Base-by-base conservation (phyloP, 1,140 invertebrate species). In the Babylonia areolata region DNA sequence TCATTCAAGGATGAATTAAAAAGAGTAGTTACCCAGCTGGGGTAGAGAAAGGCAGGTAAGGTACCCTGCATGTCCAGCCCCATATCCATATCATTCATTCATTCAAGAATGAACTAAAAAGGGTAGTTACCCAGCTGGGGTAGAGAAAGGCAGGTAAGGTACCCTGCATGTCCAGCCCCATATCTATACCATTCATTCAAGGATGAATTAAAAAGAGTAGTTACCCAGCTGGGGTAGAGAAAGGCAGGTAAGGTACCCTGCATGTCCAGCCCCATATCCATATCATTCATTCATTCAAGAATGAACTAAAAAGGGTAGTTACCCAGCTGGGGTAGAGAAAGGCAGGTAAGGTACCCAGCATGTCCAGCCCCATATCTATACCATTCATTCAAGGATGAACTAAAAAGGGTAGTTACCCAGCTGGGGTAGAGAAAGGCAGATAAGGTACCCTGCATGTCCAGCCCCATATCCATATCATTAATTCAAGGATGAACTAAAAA, bases 101-200 rank as follows among this genome's bases (percentile, higher is more conserved):
- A n/a, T n/a, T n/a, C n/a, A n/a, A n/a, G n/a, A n/a, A n/a, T n/a
- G n/a, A n/a, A n/a, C n/a, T n/a, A n/a, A n/a, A n/a, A n/a, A n/a
- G n/a, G n/a, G n/a, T 77, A 86, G 86, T 86, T 28, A 89, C 88
- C 46, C 42, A 77, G 17, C 79, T n/a, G 17, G 88, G 88, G 58
- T 86, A 89, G 23, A 89, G n/a, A 54, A 75, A 87, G 35, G 85
- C 35, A 3, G 86, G 81, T 3, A 85, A 82, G 20, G 87, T 40
- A 12, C 81, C 86, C 58, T 89, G 88, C 17, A 82, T 87, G 82
- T 89, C 88, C n/a, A 89, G n/a, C n/a, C n/a, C n/a, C n/a, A n/a
- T n/a, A n/a, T n/a, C n/a, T n/a, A n/a, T n/a, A n/a, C n/a, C n/a
- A n/a, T n/a, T n/a, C n/a, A n/a, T n/a, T n/a, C n/a, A n/a, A n/a